Base-by-base conservation (phyloP, 2,113 vertebrate species). In the Malurus elegans region DNA sequence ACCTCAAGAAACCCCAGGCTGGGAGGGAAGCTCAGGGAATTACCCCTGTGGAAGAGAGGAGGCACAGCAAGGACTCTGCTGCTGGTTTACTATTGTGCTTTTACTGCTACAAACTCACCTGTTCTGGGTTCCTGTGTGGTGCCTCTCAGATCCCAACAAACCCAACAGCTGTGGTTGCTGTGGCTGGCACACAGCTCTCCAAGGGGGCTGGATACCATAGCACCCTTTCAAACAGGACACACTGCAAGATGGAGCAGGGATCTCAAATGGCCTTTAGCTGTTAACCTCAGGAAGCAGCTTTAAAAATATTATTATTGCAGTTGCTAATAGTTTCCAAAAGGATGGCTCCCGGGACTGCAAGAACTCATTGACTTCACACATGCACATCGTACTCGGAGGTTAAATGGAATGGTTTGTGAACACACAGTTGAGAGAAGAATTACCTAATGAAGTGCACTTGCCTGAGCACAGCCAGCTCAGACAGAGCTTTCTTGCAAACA, bases 391-490 rank as follows among this genome's bases (percentile, higher is more conserved):
- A 74, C 74, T 87, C 69, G 2, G 34, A 91, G 71, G 90, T 93
- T 86, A 96, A 88, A 84, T 1, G 4, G 84, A 95, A 93, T 61
- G 24, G 8, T 74, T 89, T 42, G 53, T 40, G 58, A 95, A 20
- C 62, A 73, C 53, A 70, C 67, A 96, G 92, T 4, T 74, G 90
- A 88, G 60, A 95, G 82, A 82, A 82, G 48, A 89, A 95, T 93
- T 92, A 81, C 73, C 82, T 93, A 96, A 95, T 75, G 65, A 95
- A 93, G 88, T 82, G 75, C 58, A 86, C 90, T 87, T 81, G 85
- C 89, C 85, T 70, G 34, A 94, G 88, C 57, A 82, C 44, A 85
- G 56, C 42, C 81, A 76, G 84, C 86, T 79, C 88, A 78, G 38
- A 50, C 32, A 90, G 47, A 2, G 4, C 44, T 88, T 57, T 71